Conservation (phyloP, 2,888 invertebrate genomes). For the Allolobophora icterica region DNA sequence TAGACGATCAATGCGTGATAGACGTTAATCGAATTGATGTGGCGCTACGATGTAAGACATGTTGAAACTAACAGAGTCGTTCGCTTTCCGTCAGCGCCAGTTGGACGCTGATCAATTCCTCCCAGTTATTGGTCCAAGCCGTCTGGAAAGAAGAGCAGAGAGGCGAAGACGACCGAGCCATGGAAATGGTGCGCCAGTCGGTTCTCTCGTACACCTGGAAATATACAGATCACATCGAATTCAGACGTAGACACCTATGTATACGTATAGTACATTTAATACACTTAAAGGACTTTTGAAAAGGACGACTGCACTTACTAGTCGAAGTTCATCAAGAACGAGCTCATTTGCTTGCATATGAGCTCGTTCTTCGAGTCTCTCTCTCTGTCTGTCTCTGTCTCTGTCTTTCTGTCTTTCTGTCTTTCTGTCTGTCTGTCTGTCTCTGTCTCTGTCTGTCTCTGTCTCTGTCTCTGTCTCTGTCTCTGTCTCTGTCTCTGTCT, state of each 20-base stretch:
- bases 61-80: constrained; percentile 75
- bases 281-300: too few species aligned
- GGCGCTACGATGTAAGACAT: background rate
- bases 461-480: too few species aligned
- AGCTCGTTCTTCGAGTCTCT: too few species aligned
- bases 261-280: background rate
- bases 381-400: too few species aligned
- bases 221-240: background rate
- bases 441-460: too few species aligned
- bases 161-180: constrained; percentile 85
- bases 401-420: too few species aligned
- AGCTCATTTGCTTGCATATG: too few species aligned
- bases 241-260: background rate
- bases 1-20: too few species aligned
- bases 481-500: too few species aligned
- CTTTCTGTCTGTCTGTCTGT: too few species aligned
- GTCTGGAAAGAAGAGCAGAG: constrained; percentile 88
- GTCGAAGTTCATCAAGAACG: too few species aligned
- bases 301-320: too few species aligned
- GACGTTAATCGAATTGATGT: background rate
- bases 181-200: constrained; percentile 84
- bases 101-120: constrained; percentile 84
- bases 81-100: constrained; percentile 89
- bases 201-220: constrained; percentile 80
- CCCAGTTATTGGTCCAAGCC: constrained; percentile 83